Evolutionary conservation across 53 echinoderm and acorn worm species (phyloP), one percentile per base, ranked within the genome.

Genomic region (Luidia sarsii): DNA sequence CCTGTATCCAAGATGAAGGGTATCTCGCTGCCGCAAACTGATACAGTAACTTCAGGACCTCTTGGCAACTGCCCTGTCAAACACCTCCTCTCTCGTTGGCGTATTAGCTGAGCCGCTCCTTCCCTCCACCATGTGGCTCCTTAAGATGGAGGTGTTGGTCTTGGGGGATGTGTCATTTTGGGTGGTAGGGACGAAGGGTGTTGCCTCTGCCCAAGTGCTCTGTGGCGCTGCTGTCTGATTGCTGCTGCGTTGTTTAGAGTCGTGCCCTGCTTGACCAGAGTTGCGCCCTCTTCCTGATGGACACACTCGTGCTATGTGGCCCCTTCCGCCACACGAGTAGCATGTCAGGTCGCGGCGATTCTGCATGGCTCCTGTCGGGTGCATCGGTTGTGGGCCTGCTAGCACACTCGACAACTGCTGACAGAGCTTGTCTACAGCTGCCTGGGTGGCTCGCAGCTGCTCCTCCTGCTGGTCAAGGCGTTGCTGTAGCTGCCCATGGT

Each of bases 91-190:
- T 28, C 23, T 33, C 22, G 72, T 22, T 9, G 24, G 27, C 41
- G 16, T 75, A 9, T 59, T 2, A 27, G 35, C 1, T 39, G 59
- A 57, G 59, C 41, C 75, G 14, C 27, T 7, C 33, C 23, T 1
- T 3, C 39, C 75, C 60, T 45, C 59, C 75, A 75, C 59, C 75
- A n/a, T 28, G 15, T 38, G 75, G 75, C 75, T 75, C 75, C 57
- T 60, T 57, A 60, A 57, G 57, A 57, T 39, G 18, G 75, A 60
- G 75, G 75, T 39, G 2, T n/a, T n/a, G n/a, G n/a, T n/a, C n/a
- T n/a, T n/a, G n/a, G n/a, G n/a, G n/a, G n/a, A n/a, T n/a, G n/a
- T n/a, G n/a, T n/a, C n/a, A n/a, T n/a, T n/a, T n/a, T n/a, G n/a
- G n/a, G n/a, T n/a, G n/a, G n/a, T n/a, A 2, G 70, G 34, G 31